Conservation (phyloP, 2,888 invertebrate genomes). For the Tromatobia lineatoria region DNA sequence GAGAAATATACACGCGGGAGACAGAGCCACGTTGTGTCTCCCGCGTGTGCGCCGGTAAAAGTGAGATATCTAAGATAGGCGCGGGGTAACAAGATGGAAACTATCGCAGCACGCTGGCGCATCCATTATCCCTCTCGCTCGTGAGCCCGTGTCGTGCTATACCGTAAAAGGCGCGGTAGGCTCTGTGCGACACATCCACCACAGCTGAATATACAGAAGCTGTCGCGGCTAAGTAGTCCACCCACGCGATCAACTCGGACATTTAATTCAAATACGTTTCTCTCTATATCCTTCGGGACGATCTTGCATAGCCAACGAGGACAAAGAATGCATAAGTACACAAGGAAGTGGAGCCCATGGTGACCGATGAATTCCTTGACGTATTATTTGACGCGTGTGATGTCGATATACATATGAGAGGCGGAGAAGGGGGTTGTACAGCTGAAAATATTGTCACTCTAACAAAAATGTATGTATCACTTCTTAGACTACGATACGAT, state of each 20-base stretch:
- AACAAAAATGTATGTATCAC: too few species aligned
- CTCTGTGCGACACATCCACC: slow-evolving; percentile 42
- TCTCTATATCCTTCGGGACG: slow-evolving; percentile 50
- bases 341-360: not conserved
- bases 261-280: slow-evolving; percentile 72
- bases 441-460: too few species aligned
- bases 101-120: slow-evolving; percentile 55
- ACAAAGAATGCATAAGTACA: slow-evolving; percentile 12
- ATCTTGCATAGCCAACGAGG: slow-evolving; percentile 49
- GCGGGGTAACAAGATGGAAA: slow-evolving; percentile 65
- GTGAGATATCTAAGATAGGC: slow-evolving; percentile 76
- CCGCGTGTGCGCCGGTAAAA: slow-evolving; percentile 58
- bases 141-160: slow-evolving; percentile 43
- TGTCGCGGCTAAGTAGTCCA: slow-evolving; percentile 74
- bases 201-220: slow-evolving; percentile 73
- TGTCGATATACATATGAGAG: slow-evolving; percentile 8
- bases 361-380: slow-evolving; percentile 41
- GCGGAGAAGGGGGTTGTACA: not conserved
- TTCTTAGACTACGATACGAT: too few species aligned
- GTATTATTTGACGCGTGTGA: slow-evolving; percentile 33
- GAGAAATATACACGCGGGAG: slow-evolving; percentile 44
- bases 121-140: slow-evolving; percentile 66
- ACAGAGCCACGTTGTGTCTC: slow-evolving; percentile 3
- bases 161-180: slow-evolving; percentile 72
- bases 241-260: slow-evolving; percentile 68